Conservation (phyloP, 1,140 invertebrate species). For the Cotesia chilonis region DNA sequence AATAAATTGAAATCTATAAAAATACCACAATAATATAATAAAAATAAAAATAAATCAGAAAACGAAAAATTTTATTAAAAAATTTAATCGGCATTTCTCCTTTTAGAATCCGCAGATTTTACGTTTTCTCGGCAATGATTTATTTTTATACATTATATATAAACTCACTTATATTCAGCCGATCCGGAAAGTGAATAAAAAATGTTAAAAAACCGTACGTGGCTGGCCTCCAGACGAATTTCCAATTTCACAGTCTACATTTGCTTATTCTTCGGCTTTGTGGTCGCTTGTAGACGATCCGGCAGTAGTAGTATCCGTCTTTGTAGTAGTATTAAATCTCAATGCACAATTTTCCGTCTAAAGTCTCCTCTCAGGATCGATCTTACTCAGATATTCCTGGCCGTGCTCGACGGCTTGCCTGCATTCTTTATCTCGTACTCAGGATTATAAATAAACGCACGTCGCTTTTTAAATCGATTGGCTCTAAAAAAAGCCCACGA, state of each 20-base stretch:
- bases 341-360: slow-evolving; percentile 8
- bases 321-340: slow-evolving; percentile 25
- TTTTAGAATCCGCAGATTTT: neutral
- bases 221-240: slow-evolving; percentile 32
- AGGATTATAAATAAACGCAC: slow-evolving; percentile 28
- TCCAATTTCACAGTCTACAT: slow-evolving; percentile 30
- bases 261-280: slow-evolving; percentile 1
- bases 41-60: too few relatives aligned
- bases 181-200: neutral
- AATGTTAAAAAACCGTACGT: neutral
- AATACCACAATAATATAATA: too few relatives aligned
- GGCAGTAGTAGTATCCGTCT: neutral
- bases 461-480: slow-evolving; percentile 26
- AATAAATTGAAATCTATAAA: too few relatives aligned
- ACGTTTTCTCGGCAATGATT: neutral
- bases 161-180: neutral
- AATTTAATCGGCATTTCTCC: neutral
- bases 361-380: slow-evolving; percentile 16
- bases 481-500: neutral
- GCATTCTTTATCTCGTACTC: slow-evolving; percentile 21
- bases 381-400: slow-evolving; percentile 28
- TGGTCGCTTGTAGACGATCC: too few relatives aligned
- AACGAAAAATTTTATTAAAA: too few relatives aligned
- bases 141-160: neutral
- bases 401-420: slow-evolving; percentile 20